Evolutionary conservation across 2,113 vertebrate genomes (phyloP).

Genomic region (Fregata magnificens): DNA sequence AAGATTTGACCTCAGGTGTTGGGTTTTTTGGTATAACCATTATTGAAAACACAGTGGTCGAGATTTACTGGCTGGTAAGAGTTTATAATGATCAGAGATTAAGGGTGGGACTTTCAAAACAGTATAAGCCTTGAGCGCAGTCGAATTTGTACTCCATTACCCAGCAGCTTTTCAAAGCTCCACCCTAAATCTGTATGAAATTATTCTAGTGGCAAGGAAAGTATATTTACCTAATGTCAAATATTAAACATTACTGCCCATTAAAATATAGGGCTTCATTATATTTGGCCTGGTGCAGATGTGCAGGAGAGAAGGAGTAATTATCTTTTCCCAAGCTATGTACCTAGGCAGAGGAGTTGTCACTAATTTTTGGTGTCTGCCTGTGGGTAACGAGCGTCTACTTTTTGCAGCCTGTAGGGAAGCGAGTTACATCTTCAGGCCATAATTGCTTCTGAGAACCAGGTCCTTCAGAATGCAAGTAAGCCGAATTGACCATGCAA

Average conservation of each 20-base stretch:
- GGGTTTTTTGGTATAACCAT: constrained; percentile 3
- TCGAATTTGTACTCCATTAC: constrained; percentile 22
- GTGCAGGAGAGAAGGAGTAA: constrained; percentile 47
- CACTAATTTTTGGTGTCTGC: background rate
- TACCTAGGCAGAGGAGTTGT: background rate
- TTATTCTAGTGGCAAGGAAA: constrained; percentile 40
- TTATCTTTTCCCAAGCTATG: background rate
- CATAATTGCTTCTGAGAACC: background rate
- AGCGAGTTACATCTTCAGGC: background rate
- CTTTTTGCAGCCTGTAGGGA: background rate
- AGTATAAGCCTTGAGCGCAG: constrained; percentile 28
- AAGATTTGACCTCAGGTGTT: constrained; percentile 34
- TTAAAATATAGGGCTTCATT: constrained; percentile 58
- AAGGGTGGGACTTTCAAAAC: constrained; percentile 55
- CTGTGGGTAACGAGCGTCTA: background rate
- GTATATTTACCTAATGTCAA: constrained; percentile 55
- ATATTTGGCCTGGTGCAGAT: constrained; percentile 37
- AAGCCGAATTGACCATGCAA: background rate
- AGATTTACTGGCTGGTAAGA: constrained; percentile 62
- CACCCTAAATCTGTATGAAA: constrained; percentile 48
- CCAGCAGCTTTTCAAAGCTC: constrained; percentile 60
- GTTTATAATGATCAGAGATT: constrained; percentile 21
- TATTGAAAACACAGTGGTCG: background rate
- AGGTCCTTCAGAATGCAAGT: background rate
- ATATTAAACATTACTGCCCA: constrained; percentile 57